phyloP scores from a whole-genome alignment of 2,113 vertebrate species.

The Ammodytes dubius region DNA sequence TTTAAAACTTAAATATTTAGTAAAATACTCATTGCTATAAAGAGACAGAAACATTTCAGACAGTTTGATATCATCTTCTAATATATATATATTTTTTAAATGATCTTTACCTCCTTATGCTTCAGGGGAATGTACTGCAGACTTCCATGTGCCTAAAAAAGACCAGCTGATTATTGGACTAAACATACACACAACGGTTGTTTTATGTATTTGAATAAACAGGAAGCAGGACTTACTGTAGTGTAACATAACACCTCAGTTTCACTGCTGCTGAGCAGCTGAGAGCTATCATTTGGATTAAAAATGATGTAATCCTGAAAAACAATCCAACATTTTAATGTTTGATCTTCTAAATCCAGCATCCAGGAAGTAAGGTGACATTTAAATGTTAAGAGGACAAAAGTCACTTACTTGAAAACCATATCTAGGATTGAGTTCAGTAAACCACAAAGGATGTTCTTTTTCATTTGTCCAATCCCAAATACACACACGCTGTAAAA shows the following conservation, averaged over 20 bases:
- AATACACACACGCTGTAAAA: constrained; percentile 86
- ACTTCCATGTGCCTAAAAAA: constrained; percentile 54
- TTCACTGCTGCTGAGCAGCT: constrained; percentile 91
- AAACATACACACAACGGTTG: not conserved
- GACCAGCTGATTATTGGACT: constrained; percentile 27
- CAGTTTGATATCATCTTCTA: not conserved
- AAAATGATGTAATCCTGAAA: constrained; percentile 87
- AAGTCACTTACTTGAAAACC: constrained; percentile 87
- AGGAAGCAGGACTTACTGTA: constrained; percentile 84
- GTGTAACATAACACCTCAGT: constrained; percentile 88
- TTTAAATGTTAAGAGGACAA: not conserved
- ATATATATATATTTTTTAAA: not conserved
- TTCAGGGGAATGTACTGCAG: constrained; percentile 78
- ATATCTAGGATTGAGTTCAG: constrained; percentile 81
- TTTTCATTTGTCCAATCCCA: constrained; percentile 91
- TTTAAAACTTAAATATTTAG: not conserved
- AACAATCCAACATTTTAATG: constrained; percentile 6
- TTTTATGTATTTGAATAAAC: not conserved
- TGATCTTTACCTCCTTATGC: constrained; percentile 84
- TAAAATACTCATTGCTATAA: not conserved
- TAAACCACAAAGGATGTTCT: constrained; percentile 80
- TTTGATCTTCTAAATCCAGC: not conserved
- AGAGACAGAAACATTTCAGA: not conserved
- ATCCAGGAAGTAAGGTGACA: not conserved
- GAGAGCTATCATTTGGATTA: constrained; percentile 85